These are phyloP conservation scores for Vombatus ursinus DNA, from an alignment of 2,113 vertebrate genomes.

Conservation along the genomic window DNA sequence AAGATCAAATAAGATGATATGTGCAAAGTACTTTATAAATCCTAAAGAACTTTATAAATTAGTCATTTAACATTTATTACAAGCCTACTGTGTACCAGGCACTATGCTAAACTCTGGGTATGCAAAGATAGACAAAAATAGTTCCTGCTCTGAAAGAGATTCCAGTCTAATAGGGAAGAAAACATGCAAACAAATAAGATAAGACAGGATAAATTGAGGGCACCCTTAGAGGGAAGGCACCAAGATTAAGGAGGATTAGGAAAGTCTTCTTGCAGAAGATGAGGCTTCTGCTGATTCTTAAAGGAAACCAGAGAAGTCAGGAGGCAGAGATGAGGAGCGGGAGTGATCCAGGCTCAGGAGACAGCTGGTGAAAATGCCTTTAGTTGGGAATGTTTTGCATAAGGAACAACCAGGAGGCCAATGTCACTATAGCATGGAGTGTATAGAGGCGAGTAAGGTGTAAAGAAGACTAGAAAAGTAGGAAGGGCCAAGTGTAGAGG, in stretches of 20 bases:
- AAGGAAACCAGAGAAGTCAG: background rate
- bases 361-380: background rate
- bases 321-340: background rate
- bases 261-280: background rate
- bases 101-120: background rate
- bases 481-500: background rate
- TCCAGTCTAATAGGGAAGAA: background rate
- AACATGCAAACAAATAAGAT: too few relatives aligned
- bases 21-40: too few relatives aligned
- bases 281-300: background rate
- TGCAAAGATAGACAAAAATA: background rate
- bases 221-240: background rate
- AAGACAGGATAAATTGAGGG: background rate
- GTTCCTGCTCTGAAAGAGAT: background rate
- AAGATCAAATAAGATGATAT: too few relatives aligned
- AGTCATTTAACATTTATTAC: background rate
- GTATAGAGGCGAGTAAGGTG: background rate
- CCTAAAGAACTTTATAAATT: too few relatives aligned
- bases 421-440: background rate
- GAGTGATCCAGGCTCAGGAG: background rate
- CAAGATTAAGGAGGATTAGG: background rate
- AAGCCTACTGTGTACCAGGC: background rate
- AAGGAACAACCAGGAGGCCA: background rate
- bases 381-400: background rate
- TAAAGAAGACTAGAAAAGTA: background rate